Evolutionary conservation across 2,113 vertebrate genomes (phyloP), one percentile per base, ranked within the genome.

Genomic region (Entelurus aequoreus): DNA sequence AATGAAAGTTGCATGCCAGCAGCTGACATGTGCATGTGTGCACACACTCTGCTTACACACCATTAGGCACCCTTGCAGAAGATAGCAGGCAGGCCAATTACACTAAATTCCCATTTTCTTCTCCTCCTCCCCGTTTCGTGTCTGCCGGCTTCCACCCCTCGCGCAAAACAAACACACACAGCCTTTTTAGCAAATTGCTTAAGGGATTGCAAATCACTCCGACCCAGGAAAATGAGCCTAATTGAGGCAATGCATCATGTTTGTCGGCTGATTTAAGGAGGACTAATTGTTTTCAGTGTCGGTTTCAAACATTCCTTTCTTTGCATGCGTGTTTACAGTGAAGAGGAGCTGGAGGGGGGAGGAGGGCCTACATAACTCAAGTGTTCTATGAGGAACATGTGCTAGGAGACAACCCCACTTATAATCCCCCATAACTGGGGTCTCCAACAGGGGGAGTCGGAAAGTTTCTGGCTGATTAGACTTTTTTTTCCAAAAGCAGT

Each of bases 181-280:
- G 1, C 13, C 59, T 80, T 80, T 80, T 85, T 46, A 46, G 65
- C 74, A 86, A 84, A 85, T 79, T 82, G 75, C 76, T 62, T 83
- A 87, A 87, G 83, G 82, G 81, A 66, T 81, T 81, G 74, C 72
- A 68, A 83, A 81, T 76, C 69, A 78, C 53, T 62, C 55, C 59
- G 54, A 75, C 71, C 68, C 74, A 68, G 75, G 61, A 75, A 81
- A 83, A 77, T 63, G 56, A 68, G 38, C 61, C 48, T 85, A 81
- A 85, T 86, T 77, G 71, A 71, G 66, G 74, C 71, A 80, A 80
- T 85, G 80, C 73, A 81, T 87, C 76, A 85, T 68, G 68, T 56
- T 44, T 82, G 78, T 81, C 65, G 16, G 69, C 65, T 57, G 68
- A 72, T 75, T 73, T 57, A 69, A 76, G 66, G 63, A 53, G 40